Evolutionary conservation across 2,113 vertebrate species (phyloP).

Genomic region (Alligator mississippiensis): DNA sequence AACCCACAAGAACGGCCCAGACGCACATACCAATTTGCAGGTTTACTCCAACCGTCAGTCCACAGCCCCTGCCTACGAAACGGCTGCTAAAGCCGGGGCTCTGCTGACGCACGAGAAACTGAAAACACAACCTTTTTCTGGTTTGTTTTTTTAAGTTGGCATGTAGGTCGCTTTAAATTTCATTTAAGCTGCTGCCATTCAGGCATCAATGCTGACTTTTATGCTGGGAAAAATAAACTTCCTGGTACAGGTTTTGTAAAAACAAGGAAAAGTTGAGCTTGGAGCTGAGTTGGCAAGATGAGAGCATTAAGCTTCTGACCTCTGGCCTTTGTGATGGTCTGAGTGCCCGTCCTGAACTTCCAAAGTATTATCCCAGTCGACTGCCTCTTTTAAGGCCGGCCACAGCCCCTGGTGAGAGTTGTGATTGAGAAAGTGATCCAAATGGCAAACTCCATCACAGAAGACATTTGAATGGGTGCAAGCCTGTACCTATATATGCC

Average conservation of each 20-base stretch:
- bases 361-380: background rate
- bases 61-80: slow-evolving; percentile 42
- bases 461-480: fast-evolving
- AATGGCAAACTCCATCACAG: fast-evolving
- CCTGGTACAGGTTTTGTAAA: slow-evolving; percentile 47
- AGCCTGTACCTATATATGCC: fast-evolving
- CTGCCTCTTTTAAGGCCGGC: background rate
- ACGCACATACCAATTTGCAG: fast-evolving
- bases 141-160: slow-evolving; percentile 23
- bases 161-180: slow-evolving; percentile 42
- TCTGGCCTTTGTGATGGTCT: slow-evolving; percentile 22
- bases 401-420: background rate
- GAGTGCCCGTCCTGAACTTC: background rate
- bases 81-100: slow-evolving; percentile 23
- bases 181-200: slow-evolving; percentile 45
- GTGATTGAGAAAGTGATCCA: fast-evolving
- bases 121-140: background rate
- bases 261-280: slow-evolving; percentile 55
- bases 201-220: slow-evolving; percentile 49
- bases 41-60: background rate
- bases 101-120: slow-evolving; percentile 31
- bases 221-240: slow-evolving; percentile 61
- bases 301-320: slow-evolving; percentile 53
- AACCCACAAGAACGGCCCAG: slow-evolving; percentile 36
- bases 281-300: slow-evolving; percentile 60